These are phyloP conservation scores for Halcyon badia DNA, from an alignment of 2,797 vertebrate genomes.

Conservation along the genomic window DNA sequence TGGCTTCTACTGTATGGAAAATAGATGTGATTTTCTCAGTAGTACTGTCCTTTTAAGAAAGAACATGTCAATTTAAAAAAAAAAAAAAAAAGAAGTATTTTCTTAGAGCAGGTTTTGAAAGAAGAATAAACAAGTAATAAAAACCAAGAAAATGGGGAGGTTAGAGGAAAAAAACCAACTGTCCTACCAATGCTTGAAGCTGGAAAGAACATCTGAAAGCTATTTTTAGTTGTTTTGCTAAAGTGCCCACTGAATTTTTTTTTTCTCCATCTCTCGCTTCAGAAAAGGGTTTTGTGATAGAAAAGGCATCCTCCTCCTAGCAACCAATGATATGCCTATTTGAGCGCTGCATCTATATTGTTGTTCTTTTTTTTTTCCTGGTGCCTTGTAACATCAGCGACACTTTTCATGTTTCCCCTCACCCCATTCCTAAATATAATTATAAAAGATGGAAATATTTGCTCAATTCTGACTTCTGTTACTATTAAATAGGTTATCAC, in stretches of 20 bases:
- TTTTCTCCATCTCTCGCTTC: neutral
- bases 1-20: neutral
- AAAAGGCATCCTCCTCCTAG: slow-evolving; percentile 37
- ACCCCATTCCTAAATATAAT: slow-evolving; percentile 37
- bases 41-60: neutral
- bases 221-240: slow-evolving; percentile 54
- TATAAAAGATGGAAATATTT: slow-evolving; percentile 39
- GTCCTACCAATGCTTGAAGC: neutral
- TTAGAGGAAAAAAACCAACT: fast-evolving
- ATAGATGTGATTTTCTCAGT: neutral
- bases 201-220: neutral
- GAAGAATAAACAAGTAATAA: neutral
- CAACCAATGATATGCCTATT: slow-evolving; percentile 19
- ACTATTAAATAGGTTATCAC: slow-evolving; percentile 42
- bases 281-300: slow-evolving; percentile 44
- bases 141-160: neutral
- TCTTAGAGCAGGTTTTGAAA: neutral
- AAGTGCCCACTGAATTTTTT: slow-evolving; percentile 1
- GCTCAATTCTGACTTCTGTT: slow-evolving; percentile 18
- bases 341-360: neutral
- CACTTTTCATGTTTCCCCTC: slow-evolving; percentile 15
- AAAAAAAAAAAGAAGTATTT: neutral
- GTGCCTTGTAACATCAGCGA: neutral
- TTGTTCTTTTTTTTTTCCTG: neutral
- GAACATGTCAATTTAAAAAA: neutral